Evolutionary conservation across 2,113 vertebrate species (phyloP), one percentile per base, ranked within the genome.

Genomic region (Bungarus multicinctus): DNA sequence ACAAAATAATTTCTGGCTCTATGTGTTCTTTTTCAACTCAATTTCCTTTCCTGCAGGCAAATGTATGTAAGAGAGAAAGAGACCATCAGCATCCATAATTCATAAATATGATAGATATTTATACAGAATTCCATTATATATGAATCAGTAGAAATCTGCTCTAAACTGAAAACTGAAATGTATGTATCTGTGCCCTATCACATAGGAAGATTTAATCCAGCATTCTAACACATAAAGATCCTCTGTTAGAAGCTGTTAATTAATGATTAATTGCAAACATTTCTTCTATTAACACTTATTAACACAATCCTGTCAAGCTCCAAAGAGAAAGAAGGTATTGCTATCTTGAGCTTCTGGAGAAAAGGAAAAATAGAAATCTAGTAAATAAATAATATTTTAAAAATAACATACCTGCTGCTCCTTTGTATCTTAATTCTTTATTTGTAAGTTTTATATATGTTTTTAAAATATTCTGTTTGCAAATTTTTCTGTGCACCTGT

Each of bases 401-500:
- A 90, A 87, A 0, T 91, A 89, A 94, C 57, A 85, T 34, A 55
- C 0, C 85, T 86, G 22, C 85, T 25, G 3, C 0, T 81, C 90
- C 14, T 74, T 92, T 86, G 22, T 47, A 86, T 86, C 43, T 12
- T 47, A 45, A 47, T 50, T 53, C 11, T 25, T 86, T 94, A 95
- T 92, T 91, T 1, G 89, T 89, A 27, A 92, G n/a, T 92, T 91
- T 43, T 94, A 92, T 69, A 87, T 92, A 88, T 93, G 22, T 52
- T 64, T 91, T 90, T 95, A 85, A 60, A 8, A 1, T 25, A 0
- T 8, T 88, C 23, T 69, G 53, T 5, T 87, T 1, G 34, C 93
- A 92, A 88, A 50, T 43, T 60, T 92, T 85, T 91, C 47, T 0
- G 23, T 57, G 11, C 16, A 55, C 12, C 47, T 87, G 22, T 57